Base-by-base conservation (phyloP, 2,797 vertebrate species). In the Mus caroli region DNA sequence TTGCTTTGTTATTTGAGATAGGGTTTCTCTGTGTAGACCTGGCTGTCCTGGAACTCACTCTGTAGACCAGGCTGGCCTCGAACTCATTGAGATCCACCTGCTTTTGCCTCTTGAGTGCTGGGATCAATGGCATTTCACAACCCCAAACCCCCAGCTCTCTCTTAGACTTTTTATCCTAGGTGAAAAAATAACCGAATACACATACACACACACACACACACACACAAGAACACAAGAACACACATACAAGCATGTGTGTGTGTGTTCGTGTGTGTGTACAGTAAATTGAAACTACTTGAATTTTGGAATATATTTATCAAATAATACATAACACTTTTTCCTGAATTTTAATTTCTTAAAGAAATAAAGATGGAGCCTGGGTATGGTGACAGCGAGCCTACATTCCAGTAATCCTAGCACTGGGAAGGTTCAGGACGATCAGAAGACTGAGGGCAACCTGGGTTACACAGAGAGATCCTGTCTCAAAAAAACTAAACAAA, bases 331-430 rank as follows among this genome's bases (percentile, higher is more conserved):
- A 80, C 6, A 31, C 40, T 84, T 87, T 80, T 96, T 88, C 84
- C 67, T 80, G 80, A 24, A 54, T 88, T 93, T 84, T 58, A 96
- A 92, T 91, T 92, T 78, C 43, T 87, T 92, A 22, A 92, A 87
- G 28, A 97, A 95, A 79, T 90, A 67, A 46, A 75, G 60, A 50
- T 67, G 28, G 50, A 80, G 26, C n/a, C 89, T 19, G 20, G 19
- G 50, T 12, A 56, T 34, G 12, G 50, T 43, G 50, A 31, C 50
- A 80, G 20, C 14, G 20, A 6, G 17, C 10, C n/a, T 40, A 31
- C 22, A 20, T 26, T 26, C 15, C 46, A 52, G 58, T 90, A 67
- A 64, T 82, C 28, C 7, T 1, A 43, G 50, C 37, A 43, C 50
- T 71, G 26, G 12, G 52, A 43, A 91, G 37, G 28, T 22, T 71